Conservation (phyloP, 2,113 vertebrate species). For the Phyllostomus hastatus region DNA sequence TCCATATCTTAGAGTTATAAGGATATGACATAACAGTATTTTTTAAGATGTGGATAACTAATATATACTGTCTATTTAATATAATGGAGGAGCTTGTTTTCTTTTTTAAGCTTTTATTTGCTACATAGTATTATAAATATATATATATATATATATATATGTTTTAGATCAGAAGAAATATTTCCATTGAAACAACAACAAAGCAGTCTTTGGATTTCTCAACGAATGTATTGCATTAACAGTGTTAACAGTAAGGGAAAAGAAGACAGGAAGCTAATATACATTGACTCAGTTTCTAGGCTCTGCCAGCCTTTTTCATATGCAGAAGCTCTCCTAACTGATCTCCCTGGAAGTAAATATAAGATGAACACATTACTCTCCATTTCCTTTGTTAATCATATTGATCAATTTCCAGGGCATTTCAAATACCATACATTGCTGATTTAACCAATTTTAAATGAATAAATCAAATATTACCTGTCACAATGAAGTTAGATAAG, state of each 20-base stretch:
- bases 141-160: background rate
- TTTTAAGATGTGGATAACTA: background rate
- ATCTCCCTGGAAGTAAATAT: background rate
- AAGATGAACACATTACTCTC: background rate
- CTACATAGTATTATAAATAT: background rate
- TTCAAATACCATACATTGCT: background rate
- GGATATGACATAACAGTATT: background rate
- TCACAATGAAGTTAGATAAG: background rate
- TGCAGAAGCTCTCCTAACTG: background rate
- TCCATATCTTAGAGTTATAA: background rate
- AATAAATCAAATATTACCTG: background rate
- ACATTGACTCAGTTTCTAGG: background rate
- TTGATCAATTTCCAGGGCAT: background rate
- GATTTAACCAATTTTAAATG: background rate
- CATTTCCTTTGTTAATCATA: background rate
- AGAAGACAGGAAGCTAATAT: background rate
- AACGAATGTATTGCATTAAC: background rate
- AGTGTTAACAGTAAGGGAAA: background rate
- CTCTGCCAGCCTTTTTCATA: background rate
- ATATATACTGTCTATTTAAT: background rate
- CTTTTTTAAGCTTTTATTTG: background rate
- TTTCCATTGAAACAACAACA: background rate
- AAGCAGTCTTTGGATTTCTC: background rate
- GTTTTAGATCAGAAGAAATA: background rate
- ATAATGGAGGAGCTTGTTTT: background rate